Conservation (phyloP, 2,888 invertebrate species). For the Imbricaverruca yamaguchii region DNA sequence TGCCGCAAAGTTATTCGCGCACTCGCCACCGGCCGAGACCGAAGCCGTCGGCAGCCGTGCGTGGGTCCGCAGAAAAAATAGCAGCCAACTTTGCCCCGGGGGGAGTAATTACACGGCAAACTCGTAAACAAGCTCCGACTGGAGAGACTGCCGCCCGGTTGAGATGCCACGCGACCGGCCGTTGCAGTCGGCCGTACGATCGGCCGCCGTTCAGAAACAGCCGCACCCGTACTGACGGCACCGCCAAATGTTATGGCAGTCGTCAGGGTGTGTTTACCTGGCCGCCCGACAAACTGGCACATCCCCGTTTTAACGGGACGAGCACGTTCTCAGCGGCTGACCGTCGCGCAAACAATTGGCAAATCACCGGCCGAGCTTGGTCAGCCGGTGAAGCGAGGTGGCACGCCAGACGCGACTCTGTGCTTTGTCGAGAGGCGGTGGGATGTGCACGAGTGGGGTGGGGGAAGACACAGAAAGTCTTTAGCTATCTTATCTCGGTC, state of each 20-base stretch:
- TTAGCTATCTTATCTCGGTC: too few species aligned
- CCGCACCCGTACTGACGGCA: too few species aligned
- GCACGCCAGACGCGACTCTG: neutral
- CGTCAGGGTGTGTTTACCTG: neutral
- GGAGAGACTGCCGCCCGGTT: neutral
- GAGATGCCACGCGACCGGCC: too few species aligned
- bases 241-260: neutral
- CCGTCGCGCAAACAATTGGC: neutral
- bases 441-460: neutral
- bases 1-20: too few species aligned
- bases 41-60: neutral
- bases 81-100: neutral
- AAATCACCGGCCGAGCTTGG: neutral
- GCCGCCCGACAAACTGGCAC: neutral
- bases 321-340: neutral
- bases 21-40: neutral
- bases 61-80: neutral
- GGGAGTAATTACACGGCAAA: neutral
- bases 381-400: neutral
- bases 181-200: too few species aligned
- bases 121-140: conserved; percentile 11
- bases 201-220: too few species aligned
- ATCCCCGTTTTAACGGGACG: neutral
- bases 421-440: neutral
- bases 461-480: neutral